Base-by-base conservation (phyloP, 2,888 invertebrate species). In the Acleris literana region DNA sequence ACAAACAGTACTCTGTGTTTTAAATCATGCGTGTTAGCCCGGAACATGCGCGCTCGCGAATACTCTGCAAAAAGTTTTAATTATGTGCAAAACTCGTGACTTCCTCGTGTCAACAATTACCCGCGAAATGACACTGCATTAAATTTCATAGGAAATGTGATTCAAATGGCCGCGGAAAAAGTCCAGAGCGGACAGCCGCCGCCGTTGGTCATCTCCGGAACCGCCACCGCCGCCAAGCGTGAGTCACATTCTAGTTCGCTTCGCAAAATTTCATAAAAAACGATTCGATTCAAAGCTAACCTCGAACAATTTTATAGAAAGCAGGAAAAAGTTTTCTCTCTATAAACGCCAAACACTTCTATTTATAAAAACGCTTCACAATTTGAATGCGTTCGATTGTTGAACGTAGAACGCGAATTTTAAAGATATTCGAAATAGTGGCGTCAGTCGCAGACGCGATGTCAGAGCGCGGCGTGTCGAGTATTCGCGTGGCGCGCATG, bases 131-230 rank as follows among this genome's bases (percentile, higher is more conserved):
- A 39, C 13, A 39, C 39, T n/a, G 5, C 46, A 46, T 46, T 46
- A 6, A 16, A n/a, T 17, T 22, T 52, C 33, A 25, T 58, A 90
- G 90, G 88, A 71, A 87, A 87, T 72, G 62, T 88, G 25, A 82
- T 90, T 56, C 87, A 87, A 70, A 84, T 89, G 84, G 74, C 78
- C 3, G 75, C 83, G 11, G 85, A 85, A 52, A 89, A 87, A 71
- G 70, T 82, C 64, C 61, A 72, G 46, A 70, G 65, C 64, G 72
- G 70, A 1, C 85, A 85, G 65, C 81, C 83, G 2, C 83, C 85
- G 17, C 82, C 86, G 0, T 72, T 86, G 54, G 72, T 87, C 18
- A 57, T 83, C 18, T 74, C 85, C 2, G 75, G 79, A 43, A 75
- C 68, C 44, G 61, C 70, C 25, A 63, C 70, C 5, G n/a, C 76